Percentiles rank a stretch among this genome's conserved stretches.
Evolutionary conservation across 2,888 invertebrate species (phyloP).

Genomic region (Leucophora obtusa): DNA sequence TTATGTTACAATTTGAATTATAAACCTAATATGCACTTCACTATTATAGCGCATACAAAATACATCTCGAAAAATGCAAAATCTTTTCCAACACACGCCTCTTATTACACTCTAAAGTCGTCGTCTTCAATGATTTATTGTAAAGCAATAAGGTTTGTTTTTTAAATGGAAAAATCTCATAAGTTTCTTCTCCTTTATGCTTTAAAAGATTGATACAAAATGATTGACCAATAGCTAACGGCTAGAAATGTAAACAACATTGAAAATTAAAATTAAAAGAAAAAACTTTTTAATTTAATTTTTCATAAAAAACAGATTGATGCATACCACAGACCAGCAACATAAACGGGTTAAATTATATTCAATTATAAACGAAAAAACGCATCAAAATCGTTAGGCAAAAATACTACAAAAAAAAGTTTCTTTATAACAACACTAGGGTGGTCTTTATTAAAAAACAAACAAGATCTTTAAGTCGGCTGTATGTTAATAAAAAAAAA

Average conservation of each 20-base stretch:
- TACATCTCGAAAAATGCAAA: background rate
- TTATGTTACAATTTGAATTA: no score
- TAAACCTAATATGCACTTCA: no score
- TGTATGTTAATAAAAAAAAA: constrained; percentile 45
- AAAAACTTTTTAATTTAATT: constrained; percentile 57
- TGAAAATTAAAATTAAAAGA: constrained; percentile 36
- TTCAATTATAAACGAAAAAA: constrained; percentile 53
- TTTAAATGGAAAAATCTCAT: constrained; percentile 8
- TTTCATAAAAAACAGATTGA: constrained; percentile 47
- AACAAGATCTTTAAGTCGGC: constrained; percentile 20
- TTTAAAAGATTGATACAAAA: constrained; percentile 55
- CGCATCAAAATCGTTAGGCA: constrained; percentile 17
- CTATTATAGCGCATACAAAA: no score
- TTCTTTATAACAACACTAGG: constrained; percentile 36
- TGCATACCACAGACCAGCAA: constrained; percentile 30
- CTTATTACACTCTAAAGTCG: constrained; percentile 41
- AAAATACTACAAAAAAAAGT: constrained; percentile 16
- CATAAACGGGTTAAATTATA: constrained; percentile 61
- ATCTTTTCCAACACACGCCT: constrained; percentile 34
- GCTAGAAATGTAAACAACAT: constrained; percentile 60
- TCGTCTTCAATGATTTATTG: constrained; percentile 51
- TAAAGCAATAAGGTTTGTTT: constrained; percentile 52
- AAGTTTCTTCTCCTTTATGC: constrained; percentile 30
- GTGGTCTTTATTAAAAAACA: constrained; percentile 51
- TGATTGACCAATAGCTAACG: constrained; percentile 64